Evolutionary conservation across 1,140 invertebrate genomes (phyloP).

Genomic region (Plutomurus gul): DNA sequence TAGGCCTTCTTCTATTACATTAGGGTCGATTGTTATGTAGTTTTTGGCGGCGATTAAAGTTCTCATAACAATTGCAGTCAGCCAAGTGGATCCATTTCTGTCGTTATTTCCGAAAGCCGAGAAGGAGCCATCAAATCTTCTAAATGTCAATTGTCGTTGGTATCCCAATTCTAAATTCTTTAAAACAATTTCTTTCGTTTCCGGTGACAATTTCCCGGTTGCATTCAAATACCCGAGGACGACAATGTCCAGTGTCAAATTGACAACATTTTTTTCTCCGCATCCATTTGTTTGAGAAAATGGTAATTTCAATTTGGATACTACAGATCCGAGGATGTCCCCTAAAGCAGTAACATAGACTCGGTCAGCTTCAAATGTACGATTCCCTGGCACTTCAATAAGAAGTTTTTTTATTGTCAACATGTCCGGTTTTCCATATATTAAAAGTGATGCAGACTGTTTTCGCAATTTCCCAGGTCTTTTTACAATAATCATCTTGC

Average conservation of each 20-base stretch:
- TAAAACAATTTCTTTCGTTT: conserved; percentile 72
- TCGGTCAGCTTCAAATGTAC: not conserved
- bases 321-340: conserved; percentile 73
- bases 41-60: conserved; percentile 79
- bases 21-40: conserved; percentile 81
- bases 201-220: conserved; percentile 59
- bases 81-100: conserved; percentile 84
- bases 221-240: conserved; percentile 76
- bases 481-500: not conserved
- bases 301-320: conserved; percentile 74
- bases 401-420: conserved; percentile 55
- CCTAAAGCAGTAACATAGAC: conserved; percentile 57
- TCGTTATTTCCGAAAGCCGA: conserved; percentile 87
- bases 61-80: conserved; percentile 90
- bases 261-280: conserved; percentile 92
- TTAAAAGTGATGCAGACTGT: not conserved
- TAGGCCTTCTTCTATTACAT: conserved; percentile 62
- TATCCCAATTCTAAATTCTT: conserved; percentile 82
- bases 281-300: conserved; percentile 64
- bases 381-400: not conserved
- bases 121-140: conserved; percentile 63
- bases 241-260: conserved; percentile 87
- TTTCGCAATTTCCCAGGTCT: not conserved
- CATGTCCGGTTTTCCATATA: conserved; percentile 60
- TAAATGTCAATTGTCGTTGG: conserved; percentile 88